Percentiles rank a stretch among this genome's conserved stretches.
These are phyloP conservation scores for Helicoverpa armigera DNA, from an alignment of 1,140 invertebrate species.

Conservation along the genomic window DNA sequence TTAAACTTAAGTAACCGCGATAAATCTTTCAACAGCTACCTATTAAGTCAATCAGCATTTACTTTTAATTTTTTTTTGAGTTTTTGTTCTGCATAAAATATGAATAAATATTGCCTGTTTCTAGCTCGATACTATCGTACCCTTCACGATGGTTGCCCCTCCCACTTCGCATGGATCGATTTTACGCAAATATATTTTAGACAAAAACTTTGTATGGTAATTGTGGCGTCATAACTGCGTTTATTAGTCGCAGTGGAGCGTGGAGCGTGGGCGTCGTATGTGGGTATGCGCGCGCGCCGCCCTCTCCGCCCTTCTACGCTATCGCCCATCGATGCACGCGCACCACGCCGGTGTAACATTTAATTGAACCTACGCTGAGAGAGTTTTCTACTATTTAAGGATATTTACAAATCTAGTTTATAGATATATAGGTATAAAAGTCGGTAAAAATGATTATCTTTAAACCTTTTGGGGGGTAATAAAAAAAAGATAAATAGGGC, in stretches of 20 bases:
- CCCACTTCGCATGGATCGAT: background rate
- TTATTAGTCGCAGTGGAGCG: conserved; percentile 23
- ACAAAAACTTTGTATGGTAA: conserved; percentile 34
- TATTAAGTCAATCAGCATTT: too few relatives aligned
- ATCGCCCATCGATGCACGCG: conserved; percentile 39
- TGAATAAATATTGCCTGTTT: background rate
- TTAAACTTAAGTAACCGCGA: too few relatives aligned
- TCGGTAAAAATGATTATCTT: background rate
- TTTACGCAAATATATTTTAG: conserved; percentile 10
- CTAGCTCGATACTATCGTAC: background rate
- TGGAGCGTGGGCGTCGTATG: conserved; percentile 37
- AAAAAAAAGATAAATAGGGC: too few relatives aligned
- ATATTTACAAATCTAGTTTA: background rate
- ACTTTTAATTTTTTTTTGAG: too few relatives aligned
- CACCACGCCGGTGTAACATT: conserved; percentile 16
- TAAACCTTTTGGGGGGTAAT: background rate
- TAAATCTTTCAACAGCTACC: too few relatives aligned
- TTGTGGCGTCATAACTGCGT: conserved; percentile 26
- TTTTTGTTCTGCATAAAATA: background rate
- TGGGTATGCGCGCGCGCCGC: conserved; percentile 37
- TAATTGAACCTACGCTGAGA: conserved; percentile 11
- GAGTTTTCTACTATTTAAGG: background rate
- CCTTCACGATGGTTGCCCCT: background rate
- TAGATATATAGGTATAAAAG: background rate
- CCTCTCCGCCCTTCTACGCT: conserved; percentile 36